Evolutionary conservation across 2,797 vertebrate genomes (phyloP), one percentile per base, ranked within the genome.

Genomic region (Galagoides demidoff): DNA sequence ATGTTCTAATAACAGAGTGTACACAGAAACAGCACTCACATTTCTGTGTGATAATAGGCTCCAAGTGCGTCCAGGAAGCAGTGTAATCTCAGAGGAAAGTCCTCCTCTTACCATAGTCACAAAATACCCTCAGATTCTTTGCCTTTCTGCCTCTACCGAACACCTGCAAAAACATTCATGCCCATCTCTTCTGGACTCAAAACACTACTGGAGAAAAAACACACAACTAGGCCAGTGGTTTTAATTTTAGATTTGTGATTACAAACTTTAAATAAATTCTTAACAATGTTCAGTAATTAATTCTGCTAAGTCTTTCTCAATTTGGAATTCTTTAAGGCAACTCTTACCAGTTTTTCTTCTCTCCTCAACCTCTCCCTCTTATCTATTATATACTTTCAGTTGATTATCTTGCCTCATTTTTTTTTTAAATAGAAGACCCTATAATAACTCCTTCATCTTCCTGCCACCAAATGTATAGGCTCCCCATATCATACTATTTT

Each of bases 161-260:
- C 1, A 52, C n/a, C 5, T 85, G 25, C 64, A 83, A 84, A 89
- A 90, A 74, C 23, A 63, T 49, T 19, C 3, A 49, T 39, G 74
- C 64, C 77, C 86, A 29, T 59, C 27, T 85, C 61, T 71, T 52
- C 19, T 68, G 64, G 31, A 57, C 5, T 34, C 73, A 86, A 17
- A 81, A 7, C 27, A 22, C 64, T 23, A 23, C 4, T 86, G 74
- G n/a, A 74, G n/a, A 82, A 89, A 87, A 93, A 37, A 84, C 22
- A 43, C 14, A 74, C n/a, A 95, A 61, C 9, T 63, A 83, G 6
- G 27, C 49, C 61, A 17, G 59, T n/a, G 25, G 57, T 83, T 86
- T 89, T 85, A 31, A 73, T 49, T 95, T 87, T 57, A 87, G 73
- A 68, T 74, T 63, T 90, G 77, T 84, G 77, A 68, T 61, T 37